A percentile compares a stretch with the other conserved stretches of the same genome.
Conservation (phyloP, 2,888 invertebrate genomes). For the Agelastica alni region DNA sequence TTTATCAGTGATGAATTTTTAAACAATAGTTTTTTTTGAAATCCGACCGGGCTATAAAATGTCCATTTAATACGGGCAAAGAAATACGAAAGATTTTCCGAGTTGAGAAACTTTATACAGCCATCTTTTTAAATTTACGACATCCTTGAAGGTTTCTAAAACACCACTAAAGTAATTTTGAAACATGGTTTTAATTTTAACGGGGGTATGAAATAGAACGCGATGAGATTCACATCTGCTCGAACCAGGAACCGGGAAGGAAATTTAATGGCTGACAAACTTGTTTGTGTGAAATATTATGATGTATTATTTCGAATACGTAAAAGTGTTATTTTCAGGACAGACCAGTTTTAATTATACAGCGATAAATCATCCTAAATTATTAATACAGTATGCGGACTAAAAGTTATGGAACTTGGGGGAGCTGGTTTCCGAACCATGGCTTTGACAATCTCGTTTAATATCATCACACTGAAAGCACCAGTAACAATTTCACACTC, state of each 20-base stretch:
- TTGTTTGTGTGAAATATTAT: slow-evolving; percentile 46
- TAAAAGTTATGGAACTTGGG: slow-evolving; percentile 27
- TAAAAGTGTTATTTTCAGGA: slow-evolving; percentile 46
- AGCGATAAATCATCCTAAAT: slow-evolving; percentile 43
- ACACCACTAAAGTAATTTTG: slow-evolving; percentile 57
- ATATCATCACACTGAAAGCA: too few species aligned
- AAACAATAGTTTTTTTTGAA: too few species aligned
- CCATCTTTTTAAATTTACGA: slow-evolving; percentile 57
- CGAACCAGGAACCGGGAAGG: slow-evolving; percentile 42
- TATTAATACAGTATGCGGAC: slow-evolving; percentile 27
- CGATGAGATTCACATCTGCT: slow-evolving; percentile 43
- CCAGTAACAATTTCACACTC: too few species aligned
- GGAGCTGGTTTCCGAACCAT: slow-evolving; percentile 11
- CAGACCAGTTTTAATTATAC: slow-evolving; percentile 46
- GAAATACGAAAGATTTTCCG: slow-evolving; percentile 48
- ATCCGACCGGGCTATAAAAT: slow-evolving; percentile 18
- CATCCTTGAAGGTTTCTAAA: slow-evolving; percentile 55
- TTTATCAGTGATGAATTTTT: too few species aligned
- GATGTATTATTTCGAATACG: slow-evolving; percentile 47
- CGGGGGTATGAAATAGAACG: slow-evolving; percentile 44
- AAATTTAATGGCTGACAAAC: slow-evolving; percentile 44
- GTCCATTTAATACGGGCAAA: slow-evolving; percentile 24
- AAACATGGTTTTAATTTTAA: slow-evolving; percentile 58
- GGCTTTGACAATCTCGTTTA: background rate
- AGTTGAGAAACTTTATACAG: slow-evolving; percentile 53